Conservation (phyloP, 2,797 vertebrate genomes). For the Syngnathus acus region DNA sequence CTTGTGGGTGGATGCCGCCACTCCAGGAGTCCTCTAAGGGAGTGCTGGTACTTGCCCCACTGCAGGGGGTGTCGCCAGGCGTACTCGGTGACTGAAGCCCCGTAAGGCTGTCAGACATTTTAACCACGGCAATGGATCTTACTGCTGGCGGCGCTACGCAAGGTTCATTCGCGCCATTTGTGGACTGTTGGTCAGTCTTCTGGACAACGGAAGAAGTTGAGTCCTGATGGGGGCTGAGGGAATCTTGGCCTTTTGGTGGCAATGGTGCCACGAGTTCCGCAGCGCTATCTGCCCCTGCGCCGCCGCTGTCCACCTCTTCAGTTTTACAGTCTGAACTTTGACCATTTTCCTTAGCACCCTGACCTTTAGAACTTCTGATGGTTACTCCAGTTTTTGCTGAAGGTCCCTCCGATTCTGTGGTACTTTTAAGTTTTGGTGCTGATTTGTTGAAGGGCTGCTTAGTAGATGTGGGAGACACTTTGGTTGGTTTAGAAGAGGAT, state of each 20-base stretch:
- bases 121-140: constrained; percentile 14
- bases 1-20: constrained; percentile 72
- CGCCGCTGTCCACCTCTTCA: constrained; percentile 3
- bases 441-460: constrained; percentile 70
- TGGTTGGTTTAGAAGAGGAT: constrained; percentile 64
- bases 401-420: constrained; percentile 62
- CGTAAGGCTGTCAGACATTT: constrained; percentile 20
- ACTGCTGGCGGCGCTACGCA: constrained; percentile 14
- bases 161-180: constrained; percentile 6
- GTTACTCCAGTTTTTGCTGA: constrained; percentile 61
- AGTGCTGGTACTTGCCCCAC: constrained; percentile 68
- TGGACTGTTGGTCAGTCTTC: constrained; percentile 15
- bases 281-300: neutral
- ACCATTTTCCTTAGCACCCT: constrained; percentile 12
- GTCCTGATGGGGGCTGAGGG: constrained; percentile 14
- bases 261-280: constrained; percentile 19
- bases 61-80: constrained; percentile 70
- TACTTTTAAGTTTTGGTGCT: constrained; percentile 72
- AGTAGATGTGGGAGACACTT: constrained; percentile 51
- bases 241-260: constrained; percentile 16
- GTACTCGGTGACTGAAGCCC: constrained; percentile 16
- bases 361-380: constrained; percentile 64
- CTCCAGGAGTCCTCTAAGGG: constrained; percentile 79
- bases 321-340: constrained; percentile 44
- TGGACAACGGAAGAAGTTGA: constrained; percentile 19